A percentile compares a stretch with the other conserved stretches of the same genome.
Conservation (phyloP, 2,888 invertebrate species). For the Apodemia hepburni region DNA sequence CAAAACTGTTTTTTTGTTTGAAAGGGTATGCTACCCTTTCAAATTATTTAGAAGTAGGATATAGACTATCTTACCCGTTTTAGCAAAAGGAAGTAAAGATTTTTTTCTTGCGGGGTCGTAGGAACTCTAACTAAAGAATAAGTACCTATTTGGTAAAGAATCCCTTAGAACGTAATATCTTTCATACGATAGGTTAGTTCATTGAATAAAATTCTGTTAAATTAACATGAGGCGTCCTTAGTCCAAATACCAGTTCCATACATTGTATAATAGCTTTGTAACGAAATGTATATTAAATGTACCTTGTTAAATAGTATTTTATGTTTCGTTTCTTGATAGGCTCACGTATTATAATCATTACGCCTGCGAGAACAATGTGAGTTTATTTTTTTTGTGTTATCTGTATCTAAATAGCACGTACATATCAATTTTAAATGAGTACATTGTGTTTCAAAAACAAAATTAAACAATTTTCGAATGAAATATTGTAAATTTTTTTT, state of each 20-base stretch:
- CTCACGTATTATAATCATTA: conserved; percentile 26
- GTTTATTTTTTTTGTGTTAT: conserved; percentile 20
- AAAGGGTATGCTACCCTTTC: too few species aligned
- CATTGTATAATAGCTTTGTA: neutral
- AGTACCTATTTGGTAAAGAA: neutral
- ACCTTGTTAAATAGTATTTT: conserved; percentile 20
- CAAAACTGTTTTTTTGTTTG: too few species aligned
- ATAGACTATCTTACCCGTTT: too few species aligned
- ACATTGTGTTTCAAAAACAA: too few species aligned
- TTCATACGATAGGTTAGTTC: neutral
- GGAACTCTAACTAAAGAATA: too few species aligned
- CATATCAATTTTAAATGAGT: too few species aligned
- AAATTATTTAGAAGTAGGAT: too few species aligned
- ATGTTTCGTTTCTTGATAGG: conserved; percentile 20
- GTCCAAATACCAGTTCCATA: neutral
- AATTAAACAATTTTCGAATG: too few species aligned
- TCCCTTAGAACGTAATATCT: neutral
- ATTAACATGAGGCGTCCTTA: neutral
- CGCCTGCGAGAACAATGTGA: conserved; percentile 26
- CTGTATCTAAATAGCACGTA: too few species aligned
- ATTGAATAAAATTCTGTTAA: neutral
- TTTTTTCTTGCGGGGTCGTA: too few species aligned
- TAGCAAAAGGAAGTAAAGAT: too few species aligned
- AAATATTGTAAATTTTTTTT: too few species aligned
- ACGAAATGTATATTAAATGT: neutral